Conservation (phyloP, 1,140 invertebrate genomes). For the Hypsibius dujardini region DNA sequence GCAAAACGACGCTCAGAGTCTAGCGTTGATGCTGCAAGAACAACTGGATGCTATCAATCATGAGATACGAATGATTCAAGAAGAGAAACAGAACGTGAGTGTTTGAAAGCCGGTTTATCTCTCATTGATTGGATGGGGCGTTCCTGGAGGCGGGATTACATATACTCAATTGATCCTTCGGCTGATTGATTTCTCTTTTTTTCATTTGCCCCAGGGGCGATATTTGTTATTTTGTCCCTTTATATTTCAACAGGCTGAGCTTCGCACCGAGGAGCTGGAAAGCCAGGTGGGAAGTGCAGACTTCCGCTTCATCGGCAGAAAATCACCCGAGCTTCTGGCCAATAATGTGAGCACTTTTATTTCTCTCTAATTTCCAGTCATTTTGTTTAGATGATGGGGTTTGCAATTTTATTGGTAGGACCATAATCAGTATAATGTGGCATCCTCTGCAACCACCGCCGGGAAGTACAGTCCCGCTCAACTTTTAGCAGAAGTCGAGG, state of each 20-base stretch:
- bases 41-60: conserved; percentile 98
- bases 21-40: conserved; percentile 95
- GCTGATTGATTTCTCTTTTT: too few relatives aligned
- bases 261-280: conserved; percentile 87
- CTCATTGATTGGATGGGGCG: too few relatives aligned
- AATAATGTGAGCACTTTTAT: neutral
- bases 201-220: too few relatives aligned
- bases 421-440: conserved; percentile 21
- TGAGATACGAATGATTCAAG: conserved; percentile 89
- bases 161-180: too few relatives aligned
- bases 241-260: conserved; percentile 47
- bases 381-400: conserved; percentile 22
- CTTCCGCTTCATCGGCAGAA: conserved; percentile 35
- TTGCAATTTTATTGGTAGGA: conserved; percentile 25
- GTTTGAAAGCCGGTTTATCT: too few relatives aligned
- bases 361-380: conserved; percentile 16
- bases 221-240: too few relatives aligned
- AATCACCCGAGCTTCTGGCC: conserved; percentile 20
- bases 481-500: neutral
- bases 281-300: conserved; percentile 83
- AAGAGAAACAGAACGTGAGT: conserved; percentile 73
- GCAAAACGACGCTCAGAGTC: conserved; percentile 83
- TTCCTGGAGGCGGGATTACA: too few relatives aligned
- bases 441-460: neutral
- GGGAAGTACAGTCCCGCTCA: neutral